Evolutionary conservation across 2,797 vertebrate genomes (phyloP), one percentile per base, ranked within the genome.

Genomic region (Eulemur mongoz): DNA sequence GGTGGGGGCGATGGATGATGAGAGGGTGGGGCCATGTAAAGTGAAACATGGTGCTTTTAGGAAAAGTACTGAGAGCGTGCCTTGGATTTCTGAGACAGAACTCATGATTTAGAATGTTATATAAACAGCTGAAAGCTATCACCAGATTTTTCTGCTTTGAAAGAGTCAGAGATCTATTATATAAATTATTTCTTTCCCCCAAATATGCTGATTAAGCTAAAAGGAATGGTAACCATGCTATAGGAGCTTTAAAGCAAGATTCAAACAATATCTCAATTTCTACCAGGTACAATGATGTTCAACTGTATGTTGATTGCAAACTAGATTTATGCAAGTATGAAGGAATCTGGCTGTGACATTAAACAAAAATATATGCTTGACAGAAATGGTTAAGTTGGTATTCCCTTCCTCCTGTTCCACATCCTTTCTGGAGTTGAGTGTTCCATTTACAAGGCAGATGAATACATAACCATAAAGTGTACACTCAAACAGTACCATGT

Each of bases 111-210:
- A 76, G 32, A 92, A 67, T 12, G 13, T 40, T 91, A 85, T 12
- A 23, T 81, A 89, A 81, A 59, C 30, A 95, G 3, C 17, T 72
- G 27, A 70, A 84, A 63, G 54, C n/a, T 90, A 59, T 69, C 20
- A 59, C 23, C 50, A 88, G 30, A 57, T 75, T 91, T 95, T 96
- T 82, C 38, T 93, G 23, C 50, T 84, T 82, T 81, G 23, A 67
- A 79, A 75, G 18, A 70, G 43, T 92, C 25, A n/a, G 22, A 73
- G 10, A 85, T 89, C 32, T 80, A 22, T 45, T 50, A 92, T 80
- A 30, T 35, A 54, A 90, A 73, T 86, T 63, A 94, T 72, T 85
- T 59, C 40, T n/a, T 40, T 12, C 13, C 52, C 32, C 18, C 4
- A 87, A 94, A 80, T 84, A 81, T 25, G 27, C 65, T 81, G 35